Conservation (phyloP, 2,113 vertebrate species). For the Etheostoma spectabile region DNA sequence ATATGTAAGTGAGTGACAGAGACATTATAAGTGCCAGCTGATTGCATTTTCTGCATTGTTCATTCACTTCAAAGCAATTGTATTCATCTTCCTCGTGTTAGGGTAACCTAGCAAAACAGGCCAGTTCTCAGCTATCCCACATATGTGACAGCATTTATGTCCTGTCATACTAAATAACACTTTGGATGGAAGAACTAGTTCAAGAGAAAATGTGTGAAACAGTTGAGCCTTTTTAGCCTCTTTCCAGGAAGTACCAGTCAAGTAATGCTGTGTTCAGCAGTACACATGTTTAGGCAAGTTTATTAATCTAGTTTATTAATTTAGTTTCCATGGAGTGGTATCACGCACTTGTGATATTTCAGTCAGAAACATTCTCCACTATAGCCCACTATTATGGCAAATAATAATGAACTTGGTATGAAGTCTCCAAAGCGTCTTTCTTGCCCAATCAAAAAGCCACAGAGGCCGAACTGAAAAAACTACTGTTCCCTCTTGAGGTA, state of each 20-base stretch:
- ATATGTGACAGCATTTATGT: background rate
- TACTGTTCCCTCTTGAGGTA: background rate
- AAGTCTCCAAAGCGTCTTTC: background rate
- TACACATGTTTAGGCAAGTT: background rate
- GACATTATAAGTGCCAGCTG: no score
- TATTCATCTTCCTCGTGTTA: background rate
- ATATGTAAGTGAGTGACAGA: background rate
- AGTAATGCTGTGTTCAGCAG: conserved; percentile 6
- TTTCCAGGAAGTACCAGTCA: background rate
- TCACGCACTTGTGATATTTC: background rate
- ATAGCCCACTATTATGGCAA: background rate
- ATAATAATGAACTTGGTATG: background rate
- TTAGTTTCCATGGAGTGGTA: background rate
- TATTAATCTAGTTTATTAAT: no score
- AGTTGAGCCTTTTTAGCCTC: background rate
- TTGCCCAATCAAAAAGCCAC: background rate
- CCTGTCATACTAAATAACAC: background rate
- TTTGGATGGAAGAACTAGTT: background rate
- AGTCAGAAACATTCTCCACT: background rate
- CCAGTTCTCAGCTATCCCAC: background rate
- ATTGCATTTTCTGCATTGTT: conserved; percentile 6
- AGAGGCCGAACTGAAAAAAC: background rate
- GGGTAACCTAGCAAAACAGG: background rate
- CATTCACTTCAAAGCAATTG: conserved; percentile 5
- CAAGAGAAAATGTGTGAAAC: conserved; percentile 2